phyloP scores from a whole-genome alignment of 2,888 invertebrate genomes.

The Ferdinandea cuprea region DNA sequence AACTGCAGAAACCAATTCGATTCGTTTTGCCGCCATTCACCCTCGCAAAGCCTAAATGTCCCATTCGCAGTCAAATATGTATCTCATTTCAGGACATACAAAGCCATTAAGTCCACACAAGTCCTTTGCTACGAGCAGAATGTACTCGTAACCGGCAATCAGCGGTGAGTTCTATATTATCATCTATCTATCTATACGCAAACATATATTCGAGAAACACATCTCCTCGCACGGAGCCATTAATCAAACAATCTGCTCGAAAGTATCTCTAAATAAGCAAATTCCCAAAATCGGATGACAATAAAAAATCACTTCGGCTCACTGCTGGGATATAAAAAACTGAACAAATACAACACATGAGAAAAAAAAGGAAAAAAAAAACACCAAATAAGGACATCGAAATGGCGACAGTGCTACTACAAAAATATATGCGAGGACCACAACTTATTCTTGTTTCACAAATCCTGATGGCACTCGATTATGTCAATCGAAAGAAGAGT shows the following conservation, averaged over 20 bases:
- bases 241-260: constrained; percentile 74
- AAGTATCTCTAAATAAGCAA: constrained; percentile 75
- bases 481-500: constrained; percentile 74
- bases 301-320: constrained; percentile 73
- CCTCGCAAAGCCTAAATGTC: constrained; percentile 43
- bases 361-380: constrained; percentile 16
- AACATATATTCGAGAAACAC: not conserved
- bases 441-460: constrained; percentile 61
- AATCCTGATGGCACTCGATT: constrained; percentile 72
- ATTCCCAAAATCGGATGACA: constrained; percentile 73
- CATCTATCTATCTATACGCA: constrained; percentile 33
- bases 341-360: constrained; percentile 58
- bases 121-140: constrained; percentile 44
- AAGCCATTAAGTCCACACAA: constrained; percentile 71
- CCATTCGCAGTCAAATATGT: constrained; percentile 67
- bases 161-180: constrained; percentile 51
- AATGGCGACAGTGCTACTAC: constrained; percentile 54
- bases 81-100: constrained; percentile 63
- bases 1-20: constrained; percentile 35
- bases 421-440: constrained; percentile 44
- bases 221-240: constrained; percentile 64
- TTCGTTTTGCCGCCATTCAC: constrained; percentile 19
- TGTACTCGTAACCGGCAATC: constrained; percentile 56
- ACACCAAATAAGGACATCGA: constrained; percentile 53
- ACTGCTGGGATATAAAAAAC: constrained; percentile 63